Evolutionary conservation across 2,888 invertebrate genomes (phyloP).

Genomic region (Drosophila sordidula): DNA sequence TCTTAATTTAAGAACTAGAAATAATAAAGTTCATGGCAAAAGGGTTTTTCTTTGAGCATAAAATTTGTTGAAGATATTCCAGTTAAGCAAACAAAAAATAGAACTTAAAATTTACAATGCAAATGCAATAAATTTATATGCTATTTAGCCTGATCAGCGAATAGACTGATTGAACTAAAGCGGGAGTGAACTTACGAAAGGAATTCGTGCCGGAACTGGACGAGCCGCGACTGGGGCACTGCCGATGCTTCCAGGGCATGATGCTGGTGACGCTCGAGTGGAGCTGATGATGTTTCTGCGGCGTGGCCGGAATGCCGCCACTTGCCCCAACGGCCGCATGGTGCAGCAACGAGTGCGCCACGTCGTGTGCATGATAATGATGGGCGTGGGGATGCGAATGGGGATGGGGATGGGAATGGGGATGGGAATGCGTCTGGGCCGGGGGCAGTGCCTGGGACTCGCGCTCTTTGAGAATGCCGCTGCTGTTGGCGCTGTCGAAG

Average conservation of each 20-base stretch:
- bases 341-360: constrained; percentile 58
- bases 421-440: constrained; percentile 20
- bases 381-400: constrained; percentile 55
- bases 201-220: constrained; percentile 85
- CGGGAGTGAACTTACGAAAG: constrained; percentile 82
- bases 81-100: too few relatives aligned
- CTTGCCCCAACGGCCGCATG: constrained; percentile 41
- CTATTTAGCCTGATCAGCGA: background rate
- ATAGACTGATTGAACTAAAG: background rate
- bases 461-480: constrained; percentile 76
- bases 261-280: constrained; percentile 83
- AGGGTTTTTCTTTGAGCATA: too few relatives aligned
- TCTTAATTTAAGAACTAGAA: too few relatives aligned
- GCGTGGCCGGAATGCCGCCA: constrained; percentile 63
- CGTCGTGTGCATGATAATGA: constrained; percentile 70
- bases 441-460: constrained; percentile 68
- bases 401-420: constrained; percentile 19
- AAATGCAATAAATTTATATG: background rate
- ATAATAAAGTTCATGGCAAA: too few relatives aligned
- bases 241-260: constrained; percentile 85
- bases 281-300: constrained; percentile 81
- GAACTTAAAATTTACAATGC: too few relatives aligned
- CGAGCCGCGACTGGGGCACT: constrained; percentile 85
- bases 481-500: constrained; percentile 77
- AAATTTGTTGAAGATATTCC: too few relatives aligned